Conservation (phyloP, 2,888 invertebrate species). For the Phasia obesa region DNA sequence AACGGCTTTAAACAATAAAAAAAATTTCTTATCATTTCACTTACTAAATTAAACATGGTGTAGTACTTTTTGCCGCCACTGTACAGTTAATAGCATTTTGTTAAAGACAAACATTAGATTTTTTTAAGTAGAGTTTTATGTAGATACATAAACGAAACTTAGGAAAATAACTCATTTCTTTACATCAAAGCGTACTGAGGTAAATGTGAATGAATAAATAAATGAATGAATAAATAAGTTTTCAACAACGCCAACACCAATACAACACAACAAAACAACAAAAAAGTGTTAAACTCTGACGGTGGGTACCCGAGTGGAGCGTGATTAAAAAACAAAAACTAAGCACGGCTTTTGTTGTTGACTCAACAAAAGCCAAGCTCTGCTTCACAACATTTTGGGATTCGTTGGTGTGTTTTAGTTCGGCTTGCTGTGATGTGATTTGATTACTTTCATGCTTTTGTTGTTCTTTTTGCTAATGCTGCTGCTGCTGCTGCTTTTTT, state of each 20-base stretch:
- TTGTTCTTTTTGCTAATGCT: constrained; percentile 25
- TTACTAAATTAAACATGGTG: no score
- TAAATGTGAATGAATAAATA: constrained; percentile 33
- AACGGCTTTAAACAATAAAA: no score
- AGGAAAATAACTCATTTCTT: constrained; percentile 9
- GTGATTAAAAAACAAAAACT: constrained; percentile 25
- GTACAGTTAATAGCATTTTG: constrained; percentile 18
- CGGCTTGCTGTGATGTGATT: constrained; percentile 43
- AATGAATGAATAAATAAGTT: constrained; percentile 48
- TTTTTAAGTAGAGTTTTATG: neutral
- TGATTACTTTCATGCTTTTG: constrained; percentile 38
- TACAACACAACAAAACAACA: neutral
- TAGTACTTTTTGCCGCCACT: constrained; percentile 7
- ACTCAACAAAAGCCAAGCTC: constrained; percentile 53
- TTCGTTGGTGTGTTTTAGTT: constrained; percentile 23
- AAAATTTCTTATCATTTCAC: neutral
- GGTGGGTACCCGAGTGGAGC: constrained; percentile 42
- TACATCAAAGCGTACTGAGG: constrained; percentile 54
- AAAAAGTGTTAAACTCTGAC: constrained; percentile 61
- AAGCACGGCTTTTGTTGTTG: constrained; percentile 27
- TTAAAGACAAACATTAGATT: constrained; percentile 34
- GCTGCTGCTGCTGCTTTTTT: neutral
- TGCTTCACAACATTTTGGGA: constrained; percentile 58
- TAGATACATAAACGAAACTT: constrained; percentile 26
- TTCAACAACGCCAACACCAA: constrained; percentile 56